phyloP scores from a whole-genome alignment of 2,113 vertebrate species.

The Nesospiza acunhae region DNA sequence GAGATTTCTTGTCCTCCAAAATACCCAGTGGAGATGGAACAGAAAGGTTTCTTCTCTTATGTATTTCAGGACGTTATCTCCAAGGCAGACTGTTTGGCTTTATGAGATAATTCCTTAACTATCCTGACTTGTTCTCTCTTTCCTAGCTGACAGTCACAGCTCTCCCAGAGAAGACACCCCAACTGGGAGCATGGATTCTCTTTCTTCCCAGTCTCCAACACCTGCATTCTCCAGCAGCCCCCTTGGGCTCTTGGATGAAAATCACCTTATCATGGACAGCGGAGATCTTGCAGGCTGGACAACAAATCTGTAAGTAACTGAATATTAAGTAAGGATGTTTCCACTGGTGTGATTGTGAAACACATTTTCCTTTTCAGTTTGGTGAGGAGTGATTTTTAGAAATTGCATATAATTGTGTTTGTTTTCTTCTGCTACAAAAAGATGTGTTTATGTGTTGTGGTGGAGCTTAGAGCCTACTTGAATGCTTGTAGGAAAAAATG shows the following conservation, averaged over 20 bases:
- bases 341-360: not conserved
- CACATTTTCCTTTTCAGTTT: not conserved
- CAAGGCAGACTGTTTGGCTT: not conserved
- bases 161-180: constrained; percentile 82
- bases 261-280: constrained; percentile 67
- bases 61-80: not conserved
- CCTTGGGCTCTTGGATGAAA: constrained; percentile 71
- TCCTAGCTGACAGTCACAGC: constrained; percentile 72
- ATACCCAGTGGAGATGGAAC: not conserved
- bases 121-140: constrained; percentile 7
- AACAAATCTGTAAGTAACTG: constrained; percentile 64
- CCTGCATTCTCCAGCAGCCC: constrained; percentile 70
- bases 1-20: not conserved
- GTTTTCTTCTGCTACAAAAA: not conserved
- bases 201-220: constrained; percentile 90
- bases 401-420: not conserved
- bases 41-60: not conserved
- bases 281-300: constrained; percentile 72
- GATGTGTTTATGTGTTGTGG: not conserved
- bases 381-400: not conserved
- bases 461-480: not conserved
- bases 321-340: not conserved
- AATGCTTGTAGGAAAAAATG: not conserved
- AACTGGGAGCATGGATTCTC: constrained; percentile 88
- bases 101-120: not conserved